These are phyloP conservation scores for Falco biarmicus DNA, from an alignment of 2,797 vertebrate genomes.

Conservation along the genomic window DNA sequence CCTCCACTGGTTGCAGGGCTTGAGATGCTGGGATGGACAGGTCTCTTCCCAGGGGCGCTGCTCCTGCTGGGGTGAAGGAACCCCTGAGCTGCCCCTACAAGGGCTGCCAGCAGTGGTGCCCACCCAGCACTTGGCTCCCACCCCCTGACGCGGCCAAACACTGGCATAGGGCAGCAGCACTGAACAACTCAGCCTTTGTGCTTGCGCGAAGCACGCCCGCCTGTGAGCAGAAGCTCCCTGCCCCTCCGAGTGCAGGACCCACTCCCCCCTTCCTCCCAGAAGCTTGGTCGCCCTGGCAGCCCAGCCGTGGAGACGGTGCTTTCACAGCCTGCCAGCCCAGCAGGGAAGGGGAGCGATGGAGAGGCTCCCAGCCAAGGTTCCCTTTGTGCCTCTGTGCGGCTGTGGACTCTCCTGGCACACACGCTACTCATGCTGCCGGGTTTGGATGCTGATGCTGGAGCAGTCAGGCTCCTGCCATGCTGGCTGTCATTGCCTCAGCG, in stretches of 20 bases:
- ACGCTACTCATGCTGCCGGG: accelerated
- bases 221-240: background rate
- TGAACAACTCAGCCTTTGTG: slow-evolving; percentile 71
- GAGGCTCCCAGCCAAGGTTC: background rate
- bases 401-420: background rate
- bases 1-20: background rate
- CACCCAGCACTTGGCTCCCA: background rate
- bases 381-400: background rate
- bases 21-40: background rate
- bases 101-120: background rate
- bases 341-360: background rate
- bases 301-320: slow-evolving; percentile 13
- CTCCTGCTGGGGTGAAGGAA: background rate
- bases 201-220: background rate
- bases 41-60: background rate
- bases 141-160: background rate
- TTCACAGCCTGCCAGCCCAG: slow-evolving; percentile 48
- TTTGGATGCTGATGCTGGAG: background rate
- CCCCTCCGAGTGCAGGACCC: background rate
- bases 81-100: background rate
- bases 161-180: slow-evolving; percentile 34
- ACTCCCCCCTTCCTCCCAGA: background rate
- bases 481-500: accelerated
- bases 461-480: background rate
- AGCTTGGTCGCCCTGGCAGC: slow-evolving; percentile 51